Evolutionary conservation across 2,113 vertebrate species (phyloP), one percentile per base, ranked within the genome.

Genomic region (Natator depressus): DNA sequence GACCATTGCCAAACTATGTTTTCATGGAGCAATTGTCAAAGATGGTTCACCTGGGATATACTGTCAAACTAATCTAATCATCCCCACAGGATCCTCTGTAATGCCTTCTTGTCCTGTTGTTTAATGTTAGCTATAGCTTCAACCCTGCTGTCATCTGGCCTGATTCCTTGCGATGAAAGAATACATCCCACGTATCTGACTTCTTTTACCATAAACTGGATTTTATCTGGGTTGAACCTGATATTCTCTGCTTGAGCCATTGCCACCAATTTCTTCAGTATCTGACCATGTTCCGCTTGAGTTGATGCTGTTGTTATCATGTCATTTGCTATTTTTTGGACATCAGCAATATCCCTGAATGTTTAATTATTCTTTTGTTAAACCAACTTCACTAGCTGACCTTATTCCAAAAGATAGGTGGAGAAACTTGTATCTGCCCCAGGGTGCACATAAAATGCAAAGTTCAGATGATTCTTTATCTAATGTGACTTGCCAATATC

Each of bases 331-430:
- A 84, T 94, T 94, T 85, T 46, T 10, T 87, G 47, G 59, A 81
- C 93, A 49, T 69, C 88, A 91, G 4, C 76, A 94, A 89, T 93
- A 93, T 51, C 86, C 90, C 69, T 2, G 1, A 87, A 62, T 79
- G 54, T 94, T 95, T 95, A 59, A 72, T 35, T 84, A 62, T 82
- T 96, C 54, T 35, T 95, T 94, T 96, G 87, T 85, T 90, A 88
- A 85, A 97, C 91, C n/a, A 79, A 78, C 94, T 97, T 96, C 80
- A 29, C 80, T 90, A 59, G 57, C 83, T 87, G 38, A 69, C 49
- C 3, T 90, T 90, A 82, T 90, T 96, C 82, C 55, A 93, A 93
- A 89, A 93, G 69, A 42, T 89, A 91, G 94, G 91, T 95, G 2
- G 89, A 95, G 82, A 93, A 6, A 47, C 20, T 93, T 80, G 51